A percentile compares a stretch with the other conserved stretches of the same genome.
Evolutionary conservation across 2,888 invertebrate genomes (phyloP).

Genomic region (Apoda limacodes): DNA sequence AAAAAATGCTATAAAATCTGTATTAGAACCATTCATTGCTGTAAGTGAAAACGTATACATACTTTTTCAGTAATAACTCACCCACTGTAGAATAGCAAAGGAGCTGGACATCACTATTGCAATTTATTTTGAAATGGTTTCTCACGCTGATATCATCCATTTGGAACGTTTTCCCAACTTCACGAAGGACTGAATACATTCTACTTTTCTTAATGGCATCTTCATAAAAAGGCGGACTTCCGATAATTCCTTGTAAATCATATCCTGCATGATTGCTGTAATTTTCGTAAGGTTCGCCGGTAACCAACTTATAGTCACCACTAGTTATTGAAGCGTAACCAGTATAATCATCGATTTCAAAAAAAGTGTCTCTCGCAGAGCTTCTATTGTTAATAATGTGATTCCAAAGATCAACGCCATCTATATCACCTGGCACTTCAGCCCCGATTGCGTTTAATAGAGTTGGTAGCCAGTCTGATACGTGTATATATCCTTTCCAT

Average conservation of each 20-base stretch:
- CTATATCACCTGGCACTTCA: slow-evolving; percentile 31
- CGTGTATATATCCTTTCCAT: slow-evolving; percentile 74
- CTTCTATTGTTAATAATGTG: slow-evolving; percentile 31
- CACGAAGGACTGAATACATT: background rate
- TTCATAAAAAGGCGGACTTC: slow-evolving; percentile 31
- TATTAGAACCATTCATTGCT: too few relatives aligned
- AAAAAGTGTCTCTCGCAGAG: slow-evolving; percentile 35
- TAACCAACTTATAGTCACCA: slow-evolving; percentile 44
- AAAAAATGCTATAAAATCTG: too few relatives aligned
- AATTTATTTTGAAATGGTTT: too few relatives aligned
- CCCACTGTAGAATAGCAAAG: too few relatives aligned
- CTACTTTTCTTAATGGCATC: slow-evolving; percentile 31
- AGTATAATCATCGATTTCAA: slow-evolving; percentile 45
- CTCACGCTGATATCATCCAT: too few relatives aligned
- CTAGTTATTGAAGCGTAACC: slow-evolving; percentile 37
- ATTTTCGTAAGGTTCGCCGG: slow-evolving; percentile 26
- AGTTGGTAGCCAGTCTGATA: slow-evolving; percentile 87
- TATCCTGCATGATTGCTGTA: slow-evolving; percentile 36
- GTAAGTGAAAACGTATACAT: too few relatives aligned
- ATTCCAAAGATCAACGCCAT: slow-evolving; percentile 49
- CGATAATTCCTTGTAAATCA: slow-evolving; percentile 35
- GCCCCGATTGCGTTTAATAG: slow-evolving; percentile 50
- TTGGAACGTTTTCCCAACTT: background rate
- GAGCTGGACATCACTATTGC: too few relatives aligned
- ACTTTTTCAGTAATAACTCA: too few relatives aligned